Conservation (phyloP, 2,797 vertebrate species). For the Bradypus variegatus region DNA sequence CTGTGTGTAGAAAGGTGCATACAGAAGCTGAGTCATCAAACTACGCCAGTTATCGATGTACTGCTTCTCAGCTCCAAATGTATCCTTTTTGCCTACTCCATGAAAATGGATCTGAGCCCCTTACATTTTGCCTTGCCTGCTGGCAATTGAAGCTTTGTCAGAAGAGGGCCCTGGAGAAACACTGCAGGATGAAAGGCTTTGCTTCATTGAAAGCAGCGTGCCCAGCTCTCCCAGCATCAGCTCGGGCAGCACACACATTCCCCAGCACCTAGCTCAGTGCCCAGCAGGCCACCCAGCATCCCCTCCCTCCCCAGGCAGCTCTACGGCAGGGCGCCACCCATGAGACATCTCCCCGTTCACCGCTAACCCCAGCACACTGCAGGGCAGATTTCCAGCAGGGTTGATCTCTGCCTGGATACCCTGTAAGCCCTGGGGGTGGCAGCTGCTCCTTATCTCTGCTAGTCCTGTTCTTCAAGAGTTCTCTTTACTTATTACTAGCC, state of each 20-base stretch:
- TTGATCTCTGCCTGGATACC: neutral
- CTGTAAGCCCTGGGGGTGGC: neutral
- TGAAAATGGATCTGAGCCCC: neutral
- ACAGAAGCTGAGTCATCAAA: neutral
- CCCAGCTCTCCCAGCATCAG: neutral
- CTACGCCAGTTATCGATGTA: neutral
- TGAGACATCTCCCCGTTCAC: neutral
- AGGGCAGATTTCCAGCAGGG: neutral
- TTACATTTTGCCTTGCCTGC: neutral
- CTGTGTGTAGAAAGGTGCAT: too few species aligned
- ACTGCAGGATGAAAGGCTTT: neutral
- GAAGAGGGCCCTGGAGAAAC: neutral
- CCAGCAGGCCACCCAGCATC: neutral
- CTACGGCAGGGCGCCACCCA: neutral
- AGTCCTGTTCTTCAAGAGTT: neutral
- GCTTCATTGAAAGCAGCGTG: neutral
- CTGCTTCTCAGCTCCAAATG: neutral
- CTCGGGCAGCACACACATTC: accelerated
- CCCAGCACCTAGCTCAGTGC: neutral
- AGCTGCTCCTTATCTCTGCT: neutral
- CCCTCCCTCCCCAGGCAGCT: neutral
- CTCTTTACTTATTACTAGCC: neutral
- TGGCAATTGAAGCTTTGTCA: neutral
- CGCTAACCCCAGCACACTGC: neutral
- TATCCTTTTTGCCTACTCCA: neutral